Percentiles rank a stretch among this genome's conserved stretches.
Evolutionary conservation across 2,113 vertebrate genomes (phyloP).

Genomic region (Ascaphus truei): DNA sequence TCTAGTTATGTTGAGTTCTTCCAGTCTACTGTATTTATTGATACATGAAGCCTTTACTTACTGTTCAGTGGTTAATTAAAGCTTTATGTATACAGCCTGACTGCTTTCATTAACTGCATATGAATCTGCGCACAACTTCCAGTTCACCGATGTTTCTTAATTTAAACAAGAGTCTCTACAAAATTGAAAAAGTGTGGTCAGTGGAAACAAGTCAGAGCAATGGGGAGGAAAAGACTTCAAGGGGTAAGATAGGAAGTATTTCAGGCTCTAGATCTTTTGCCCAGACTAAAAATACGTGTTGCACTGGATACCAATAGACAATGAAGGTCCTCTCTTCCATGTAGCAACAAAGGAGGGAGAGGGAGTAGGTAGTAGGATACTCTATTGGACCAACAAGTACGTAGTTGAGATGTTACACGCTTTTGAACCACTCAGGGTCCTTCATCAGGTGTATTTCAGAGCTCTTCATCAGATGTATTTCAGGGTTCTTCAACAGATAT

Average conservation of each 20-base stretch:
- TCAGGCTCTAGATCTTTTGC: neutral
- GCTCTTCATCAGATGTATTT: too few species aligned
- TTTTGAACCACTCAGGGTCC: too few species aligned
- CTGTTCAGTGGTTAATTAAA: neutral
- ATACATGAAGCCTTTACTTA: neutral
- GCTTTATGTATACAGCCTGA: neutral
- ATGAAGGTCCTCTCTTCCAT: too few species aligned
- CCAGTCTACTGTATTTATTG: neutral
- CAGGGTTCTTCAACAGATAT: too few species aligned
- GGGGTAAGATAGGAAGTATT: neutral
- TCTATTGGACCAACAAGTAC: too few species aligned
- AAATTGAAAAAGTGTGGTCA: neutral
- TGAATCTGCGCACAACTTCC: slow-evolving; percentile 9
- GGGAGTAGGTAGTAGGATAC: too few species aligned
- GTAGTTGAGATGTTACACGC: too few species aligned
- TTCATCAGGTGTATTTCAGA: too few species aligned
- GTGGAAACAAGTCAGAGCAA: slow-evolving; percentile 4
- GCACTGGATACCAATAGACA: too few species aligned
- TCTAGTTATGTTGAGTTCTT: too few species aligned
- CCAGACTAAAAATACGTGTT: slow-evolving; percentile 12
- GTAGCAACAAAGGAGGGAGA: too few species aligned
- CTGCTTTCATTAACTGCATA: slow-evolving; percentile 11
- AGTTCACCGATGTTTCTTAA: slow-evolving; percentile 14
- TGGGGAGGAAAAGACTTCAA: neutral
- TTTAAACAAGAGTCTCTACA: neutral